Percentiles rank a stretch among this genome's conserved stretches.
These are phyloP conservation scores for Glaucomys volans DNA, from an alignment of 2,113 vertebrate species.

Conservation along the genomic window DNA sequence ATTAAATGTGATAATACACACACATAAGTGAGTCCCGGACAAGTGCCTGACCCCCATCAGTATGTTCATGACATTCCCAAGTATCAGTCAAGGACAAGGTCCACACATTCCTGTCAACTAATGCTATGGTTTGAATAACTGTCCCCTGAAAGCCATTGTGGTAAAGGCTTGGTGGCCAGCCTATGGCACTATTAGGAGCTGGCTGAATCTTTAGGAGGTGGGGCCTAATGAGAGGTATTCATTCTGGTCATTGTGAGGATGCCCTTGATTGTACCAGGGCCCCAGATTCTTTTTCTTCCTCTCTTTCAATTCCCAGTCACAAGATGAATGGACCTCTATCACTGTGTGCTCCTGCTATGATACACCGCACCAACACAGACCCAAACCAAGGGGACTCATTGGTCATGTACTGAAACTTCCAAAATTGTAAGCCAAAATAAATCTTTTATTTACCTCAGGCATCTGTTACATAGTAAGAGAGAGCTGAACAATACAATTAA, in stretches of 20 bases:
- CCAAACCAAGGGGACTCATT: not conserved
- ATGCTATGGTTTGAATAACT: not conserved
- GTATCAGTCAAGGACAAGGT: not conserved
- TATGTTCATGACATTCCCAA: not conserved
- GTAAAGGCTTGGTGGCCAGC: not conserved
- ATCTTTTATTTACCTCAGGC: not conserved
- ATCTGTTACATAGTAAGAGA: not conserved
- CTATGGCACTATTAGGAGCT: not conserved
- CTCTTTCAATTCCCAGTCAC: not conserved
- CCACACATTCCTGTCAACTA: not conserved
- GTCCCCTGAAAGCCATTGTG: not conserved
- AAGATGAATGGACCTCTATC: not conserved
- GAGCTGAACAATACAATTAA: not conserved
- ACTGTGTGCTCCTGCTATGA: not conserved
- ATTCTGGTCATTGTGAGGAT: not conserved
- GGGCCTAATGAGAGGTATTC: not conserved
- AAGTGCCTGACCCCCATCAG: not conserved
- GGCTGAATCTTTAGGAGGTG: not conserved
- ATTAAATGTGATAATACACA: not conserved
- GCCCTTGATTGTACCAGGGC: not conserved
- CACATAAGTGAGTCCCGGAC: not conserved
- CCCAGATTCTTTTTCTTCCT: not conserved
- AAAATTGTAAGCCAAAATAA: not conserved
- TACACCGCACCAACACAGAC: not conserved
- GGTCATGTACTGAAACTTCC: not conserved